Evolutionary conservation across 2,888 invertebrate species (phyloP).

Genomic region (Drosophila buzzatii): DNA sequence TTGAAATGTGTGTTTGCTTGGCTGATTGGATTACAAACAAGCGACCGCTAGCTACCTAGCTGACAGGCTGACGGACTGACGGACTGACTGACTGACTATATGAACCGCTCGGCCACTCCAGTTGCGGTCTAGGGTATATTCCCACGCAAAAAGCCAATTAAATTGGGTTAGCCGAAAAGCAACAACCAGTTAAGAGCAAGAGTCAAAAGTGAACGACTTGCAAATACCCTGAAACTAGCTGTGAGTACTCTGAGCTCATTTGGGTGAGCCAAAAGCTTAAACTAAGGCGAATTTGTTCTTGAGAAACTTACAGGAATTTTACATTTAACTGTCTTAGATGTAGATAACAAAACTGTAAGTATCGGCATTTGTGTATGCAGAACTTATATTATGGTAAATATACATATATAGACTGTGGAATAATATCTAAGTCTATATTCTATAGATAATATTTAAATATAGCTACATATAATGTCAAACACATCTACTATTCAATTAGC

Average conservation of each 20-base stretch:
- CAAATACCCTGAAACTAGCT: not conserved
- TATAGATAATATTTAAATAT: not conserved
- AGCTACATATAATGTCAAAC: too few relatives aligned
- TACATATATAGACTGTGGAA: not conserved
- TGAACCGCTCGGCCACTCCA: conserved; percentile 8
- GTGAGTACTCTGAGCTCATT: too few relatives aligned
- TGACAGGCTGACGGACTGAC: conserved; percentile 14
- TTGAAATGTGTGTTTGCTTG: conserved; percentile 30
- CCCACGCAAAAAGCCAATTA: conserved; percentile 70
- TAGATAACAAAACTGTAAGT: not conserved
- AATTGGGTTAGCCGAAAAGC: conserved; percentile 58
- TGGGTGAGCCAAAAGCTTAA: too few relatives aligned
- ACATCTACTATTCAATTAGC: too few relatives aligned
- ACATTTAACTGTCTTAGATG: not conserved
- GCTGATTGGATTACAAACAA: conserved; percentile 60
- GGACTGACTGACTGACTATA: conserved; percentile 5
- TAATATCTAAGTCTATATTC: not conserved
- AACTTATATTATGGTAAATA: too few relatives aligned
- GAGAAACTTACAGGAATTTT: not conserved
- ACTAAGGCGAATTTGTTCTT: not conserved
- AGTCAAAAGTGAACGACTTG: not conserved
- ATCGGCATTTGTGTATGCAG: too few relatives aligned
- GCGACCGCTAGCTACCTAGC: conserved; percentile 21
- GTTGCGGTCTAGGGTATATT: conserved; percentile 54
- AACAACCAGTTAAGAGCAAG: not conserved